These are phyloP conservation scores for Erinaceus europaeus DNA, from an alignment of 2,113 vertebrate species.

Conservation along the genomic window DNA sequence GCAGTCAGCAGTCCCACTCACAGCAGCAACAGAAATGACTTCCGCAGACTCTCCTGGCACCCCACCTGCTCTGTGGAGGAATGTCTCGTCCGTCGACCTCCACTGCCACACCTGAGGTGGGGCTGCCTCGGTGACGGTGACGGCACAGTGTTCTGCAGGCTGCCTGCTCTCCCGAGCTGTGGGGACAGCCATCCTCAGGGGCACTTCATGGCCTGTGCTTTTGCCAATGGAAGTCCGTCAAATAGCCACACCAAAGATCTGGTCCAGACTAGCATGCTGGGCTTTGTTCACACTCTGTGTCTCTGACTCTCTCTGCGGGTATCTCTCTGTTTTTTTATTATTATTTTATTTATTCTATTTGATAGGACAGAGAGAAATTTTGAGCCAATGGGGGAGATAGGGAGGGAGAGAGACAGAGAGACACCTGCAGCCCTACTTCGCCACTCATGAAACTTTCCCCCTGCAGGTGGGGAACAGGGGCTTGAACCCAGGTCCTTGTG, in stretches of 20 bases:
- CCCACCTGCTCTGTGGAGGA: not conserved
- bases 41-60: not conserved
- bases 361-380: too few relatives aligned
- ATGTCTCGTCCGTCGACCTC: not conserved
- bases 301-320: too few relatives aligned
- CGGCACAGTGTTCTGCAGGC: not conserved
- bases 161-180: not conserved
- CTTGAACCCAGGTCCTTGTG: too few relatives aligned
- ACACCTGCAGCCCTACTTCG: too few relatives aligned
- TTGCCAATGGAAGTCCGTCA: not conserved
- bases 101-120: not conserved
- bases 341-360: too few relatives aligned
- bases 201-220: not conserved
- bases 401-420: too few relatives aligned
- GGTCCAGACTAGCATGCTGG: not conserved
- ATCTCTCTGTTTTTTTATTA: too few relatives aligned
- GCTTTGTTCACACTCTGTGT: not conserved
- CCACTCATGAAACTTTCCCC: too few relatives aligned
- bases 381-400: too few relatives aligned
- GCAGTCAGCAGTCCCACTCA: not conserved
- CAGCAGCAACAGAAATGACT: not conserved
- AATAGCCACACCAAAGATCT: not conserved
- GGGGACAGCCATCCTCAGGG: too few relatives aligned
- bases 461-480: too few relatives aligned
- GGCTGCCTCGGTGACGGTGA: not conserved